phyloP scores from a whole-genome alignment of 2,888 invertebrate species.

The Eumerus sabulonum region DNA sequence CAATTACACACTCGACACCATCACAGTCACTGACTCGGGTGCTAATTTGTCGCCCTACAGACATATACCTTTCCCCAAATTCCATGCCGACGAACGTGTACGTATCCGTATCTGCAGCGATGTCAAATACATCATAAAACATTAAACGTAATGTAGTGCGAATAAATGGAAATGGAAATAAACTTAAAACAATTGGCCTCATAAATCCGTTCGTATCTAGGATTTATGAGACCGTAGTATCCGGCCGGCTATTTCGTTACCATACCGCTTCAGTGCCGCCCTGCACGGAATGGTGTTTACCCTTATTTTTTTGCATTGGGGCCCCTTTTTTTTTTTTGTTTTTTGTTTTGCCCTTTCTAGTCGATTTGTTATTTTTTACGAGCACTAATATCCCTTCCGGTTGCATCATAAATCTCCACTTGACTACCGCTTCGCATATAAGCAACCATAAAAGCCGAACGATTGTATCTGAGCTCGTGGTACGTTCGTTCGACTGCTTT shows the following conservation, averaged over 20 bases:
- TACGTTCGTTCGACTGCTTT: no score
- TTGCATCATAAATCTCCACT: conserved; percentile 42
- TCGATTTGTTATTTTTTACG: conserved; percentile 50
- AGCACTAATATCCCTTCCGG: conserved; percentile 46
- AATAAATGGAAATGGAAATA: conserved; percentile 52
- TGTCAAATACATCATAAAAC: conserved; percentile 42
- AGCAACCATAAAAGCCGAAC: no score
- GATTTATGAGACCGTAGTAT: conserved; percentile 40
- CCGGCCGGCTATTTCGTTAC: conserved; percentile 45
- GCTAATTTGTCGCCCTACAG: neutral
- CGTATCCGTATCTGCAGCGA: neutral
- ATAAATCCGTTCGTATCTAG: conserved; percentile 48
- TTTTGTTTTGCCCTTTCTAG: conserved; percentile 1
- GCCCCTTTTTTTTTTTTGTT: no score
- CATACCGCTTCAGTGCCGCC: conserved; percentile 14
- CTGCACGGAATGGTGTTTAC: conserved; percentile 31
- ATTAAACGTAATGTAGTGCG: conserved; percentile 40
- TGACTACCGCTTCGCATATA: conserved; percentile 24
- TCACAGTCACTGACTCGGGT: neutral
- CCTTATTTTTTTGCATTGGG: no score
- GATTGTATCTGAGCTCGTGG: no score
- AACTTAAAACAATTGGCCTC: conserved; percentile 50
- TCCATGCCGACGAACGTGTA: no score
- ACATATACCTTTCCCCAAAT: neutral
- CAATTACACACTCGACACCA: neutral